Evolutionary conservation across 1,140 invertebrate genomes (phyloP).

Genomic region (Scaptodrosophila lebanonensis): DNA sequence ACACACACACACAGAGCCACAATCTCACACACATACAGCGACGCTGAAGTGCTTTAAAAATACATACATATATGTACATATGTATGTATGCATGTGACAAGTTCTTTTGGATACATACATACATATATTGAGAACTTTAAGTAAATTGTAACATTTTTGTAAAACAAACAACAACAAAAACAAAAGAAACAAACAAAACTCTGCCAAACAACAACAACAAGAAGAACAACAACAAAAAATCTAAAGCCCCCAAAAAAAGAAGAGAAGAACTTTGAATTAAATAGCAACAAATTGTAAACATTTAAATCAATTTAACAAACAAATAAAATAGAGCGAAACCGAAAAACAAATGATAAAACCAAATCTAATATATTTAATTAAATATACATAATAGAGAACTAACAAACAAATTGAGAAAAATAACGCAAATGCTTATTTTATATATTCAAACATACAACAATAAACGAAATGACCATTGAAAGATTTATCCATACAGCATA

Average conservation of each 20-base stretch:
- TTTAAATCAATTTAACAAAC: constrained; percentile 16
- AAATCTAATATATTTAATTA: constrained; percentile 24
- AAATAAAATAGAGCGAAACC: no score
- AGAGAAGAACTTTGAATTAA: constrained; percentile 18
- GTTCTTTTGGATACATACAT: no score
- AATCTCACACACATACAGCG: constrained; percentile 2
- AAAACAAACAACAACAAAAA: constrained; percentile 15
- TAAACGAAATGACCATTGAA: constrained; percentile 62
- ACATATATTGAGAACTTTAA: no score
- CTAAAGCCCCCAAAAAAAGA: constrained; percentile 13
- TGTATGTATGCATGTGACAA: no score
- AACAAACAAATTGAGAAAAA: constrained; percentile 6
- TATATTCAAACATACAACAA: constrained; percentile 62
- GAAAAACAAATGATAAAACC: no score
- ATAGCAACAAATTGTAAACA: constrained; percentile 60
- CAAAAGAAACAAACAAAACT: constrained; percentile 34
- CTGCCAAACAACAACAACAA: constrained; percentile 48
- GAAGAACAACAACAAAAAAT: constrained; percentile 1
- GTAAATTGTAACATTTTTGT: constrained; percentile 18
- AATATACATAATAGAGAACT: constrained; percentile 40
- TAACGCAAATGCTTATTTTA: constrained; percentile 56
- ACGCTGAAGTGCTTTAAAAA: constrained; percentile 7
- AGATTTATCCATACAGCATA: constrained; percentile 30
- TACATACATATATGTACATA: constrained; percentile 10
- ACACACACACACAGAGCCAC: background rate